A percentile compares a stretch with the other conserved stretches of the same genome.
Conservation (phyloP, 2,888 invertebrate species). For the Apotomis turbidana region DNA sequence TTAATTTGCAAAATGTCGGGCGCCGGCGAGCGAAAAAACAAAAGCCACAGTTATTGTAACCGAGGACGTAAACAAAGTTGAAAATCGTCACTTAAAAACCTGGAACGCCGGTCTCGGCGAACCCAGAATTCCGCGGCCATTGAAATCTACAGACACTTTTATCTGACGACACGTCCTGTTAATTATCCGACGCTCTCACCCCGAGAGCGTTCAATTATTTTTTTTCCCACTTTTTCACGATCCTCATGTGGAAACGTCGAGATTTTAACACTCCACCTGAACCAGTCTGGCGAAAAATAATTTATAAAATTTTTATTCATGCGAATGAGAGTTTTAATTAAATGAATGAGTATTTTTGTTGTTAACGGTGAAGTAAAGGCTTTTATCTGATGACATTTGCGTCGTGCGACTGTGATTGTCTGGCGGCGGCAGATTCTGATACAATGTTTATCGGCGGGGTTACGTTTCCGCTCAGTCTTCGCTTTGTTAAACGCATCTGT, state of each 20-base stretch:
- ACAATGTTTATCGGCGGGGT: conserved; percentile 46
- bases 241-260: conserved; percentile 79
- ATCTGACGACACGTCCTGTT: conserved; percentile 82
- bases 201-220: conserved; percentile 80
- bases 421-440: conserved; percentile 38
- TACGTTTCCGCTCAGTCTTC: conserved; percentile 56
- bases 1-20: conserved; percentile 59
- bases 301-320: conserved; percentile 65
- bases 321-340: conserved; percentile 75
- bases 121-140: conserved; percentile 69
- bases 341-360: conserved; percentile 72
- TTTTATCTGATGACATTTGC: conserved; percentile 54
- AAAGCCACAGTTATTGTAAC: conserved; percentile 61
- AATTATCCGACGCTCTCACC: conserved; percentile 79
- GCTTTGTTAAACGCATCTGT: conserved; percentile 24
- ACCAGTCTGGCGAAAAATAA: conserved; percentile 74
- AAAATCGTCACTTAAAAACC: conserved; percentile 73
- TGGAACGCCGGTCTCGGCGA: conserved; percentile 66
- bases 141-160: conserved; percentile 78
- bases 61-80: conserved; percentile 66
- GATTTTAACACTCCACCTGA: conserved; percentile 82
- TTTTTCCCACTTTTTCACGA: conserved; percentile 75
- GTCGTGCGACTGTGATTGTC: conserved; percentile 54
- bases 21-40: conserved; percentile 53
- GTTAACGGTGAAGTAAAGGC: conserved; percentile 55